A percentile compares a stretch with the other conserved stretches of the same genome.
These are phyloP conservation scores for Delichon dasypus DNA, from an alignment of 2,797 vertebrate species.

Conservation along the genomic window DNA sequence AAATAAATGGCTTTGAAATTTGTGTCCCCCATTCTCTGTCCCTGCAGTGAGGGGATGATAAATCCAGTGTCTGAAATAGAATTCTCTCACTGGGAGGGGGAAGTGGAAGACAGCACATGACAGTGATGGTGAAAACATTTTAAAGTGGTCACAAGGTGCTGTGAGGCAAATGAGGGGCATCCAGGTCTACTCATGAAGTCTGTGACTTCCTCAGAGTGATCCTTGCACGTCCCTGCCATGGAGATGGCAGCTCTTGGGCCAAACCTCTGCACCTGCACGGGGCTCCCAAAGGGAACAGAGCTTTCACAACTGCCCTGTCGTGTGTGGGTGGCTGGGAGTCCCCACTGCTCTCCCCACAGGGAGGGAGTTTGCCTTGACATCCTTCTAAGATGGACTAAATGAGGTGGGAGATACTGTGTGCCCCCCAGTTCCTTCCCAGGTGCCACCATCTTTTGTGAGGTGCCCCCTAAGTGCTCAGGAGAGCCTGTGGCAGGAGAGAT, in stretches of 20 bases:
- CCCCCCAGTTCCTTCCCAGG: background rate
- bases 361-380: background rate
- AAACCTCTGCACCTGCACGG: background rate
- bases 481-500: background rate
- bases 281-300: background rate
- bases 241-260: background rate
- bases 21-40: background rate
- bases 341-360: background rate
- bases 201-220: background rate
- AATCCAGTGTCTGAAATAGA: background rate
- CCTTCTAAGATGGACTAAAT: background rate
- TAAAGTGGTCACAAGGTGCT: background rate
- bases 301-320: background rate
- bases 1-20: background rate
- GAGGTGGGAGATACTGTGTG: background rate
- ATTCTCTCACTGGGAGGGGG: background rate
- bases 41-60: background rate
- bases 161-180: background rate
- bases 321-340: background rate
- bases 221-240: fast-evolving
- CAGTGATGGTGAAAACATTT: background rate
- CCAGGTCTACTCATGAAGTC: background rate
- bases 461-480: background rate
- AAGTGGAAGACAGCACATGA: background rate
- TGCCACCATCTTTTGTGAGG: background rate